Conservation (phyloP, 2,888 invertebrate genomes). For the Amaurobius ferox region DNA sequence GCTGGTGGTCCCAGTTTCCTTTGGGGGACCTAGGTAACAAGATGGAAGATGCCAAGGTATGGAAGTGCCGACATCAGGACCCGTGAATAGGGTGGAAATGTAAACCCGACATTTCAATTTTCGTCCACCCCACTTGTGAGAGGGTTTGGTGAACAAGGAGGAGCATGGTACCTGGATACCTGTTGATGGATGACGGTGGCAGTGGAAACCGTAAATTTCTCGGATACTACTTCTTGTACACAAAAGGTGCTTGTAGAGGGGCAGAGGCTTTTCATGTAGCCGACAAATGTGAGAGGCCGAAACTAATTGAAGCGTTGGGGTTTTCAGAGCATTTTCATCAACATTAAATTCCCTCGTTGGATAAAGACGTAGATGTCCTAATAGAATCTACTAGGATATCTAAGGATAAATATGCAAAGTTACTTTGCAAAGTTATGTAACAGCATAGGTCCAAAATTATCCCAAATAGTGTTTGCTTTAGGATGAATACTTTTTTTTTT, state of each 20-base stretch:
- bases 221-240: slow-evolving; percentile 26
- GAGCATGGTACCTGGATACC: neutral
- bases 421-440: too few species aligned
- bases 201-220: slow-evolving; percentile 59
- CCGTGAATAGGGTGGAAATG: neutral
- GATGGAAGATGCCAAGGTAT: neutral
- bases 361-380: too few species aligned
- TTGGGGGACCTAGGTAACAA: neutral
- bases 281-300: slow-evolving; percentile 13
- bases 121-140: neutral
- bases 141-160: too few species aligned
- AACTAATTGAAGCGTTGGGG: neutral
- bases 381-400: too few species aligned
- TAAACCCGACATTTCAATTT: slow-evolving; percentile 1
- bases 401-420: too few species aligned
- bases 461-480: too few species aligned
- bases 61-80: neutral
- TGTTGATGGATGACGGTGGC: slow-evolving; percentile 49
- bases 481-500: too few species aligned
- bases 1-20: neutral
- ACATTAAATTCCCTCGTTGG: too few species aligned
- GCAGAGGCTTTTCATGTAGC: slow-evolving; percentile 44
- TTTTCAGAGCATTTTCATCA: too few species aligned
- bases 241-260: slow-evolving; percentile 22
- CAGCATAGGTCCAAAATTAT: too few species aligned